phyloP scores from a whole-genome alignment of 2,888 invertebrate species.

The Tiliacea citrago region DNA sequence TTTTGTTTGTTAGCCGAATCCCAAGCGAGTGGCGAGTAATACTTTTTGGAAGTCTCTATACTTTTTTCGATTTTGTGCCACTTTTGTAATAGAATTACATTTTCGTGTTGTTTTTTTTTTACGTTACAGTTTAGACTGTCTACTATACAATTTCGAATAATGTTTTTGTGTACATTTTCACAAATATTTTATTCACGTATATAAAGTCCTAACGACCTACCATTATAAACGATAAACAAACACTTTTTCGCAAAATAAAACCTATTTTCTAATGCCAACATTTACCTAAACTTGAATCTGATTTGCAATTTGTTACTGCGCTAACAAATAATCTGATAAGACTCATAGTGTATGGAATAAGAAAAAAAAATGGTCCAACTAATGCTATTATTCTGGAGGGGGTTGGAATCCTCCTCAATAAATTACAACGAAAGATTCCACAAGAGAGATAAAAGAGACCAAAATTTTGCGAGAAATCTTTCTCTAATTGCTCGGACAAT shows the following conservation, averaged over 20 bases:
- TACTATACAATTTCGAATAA: neutral
- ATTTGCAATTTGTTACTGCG: constrained; percentile 18
- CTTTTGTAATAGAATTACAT: constrained; percentile 27
- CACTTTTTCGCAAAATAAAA: constrained; percentile 7
- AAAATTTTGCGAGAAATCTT: constrained; percentile 45
- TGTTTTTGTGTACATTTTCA: neutral
- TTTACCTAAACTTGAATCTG: constrained; percentile 18
- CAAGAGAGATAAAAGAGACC: constrained; percentile 49
- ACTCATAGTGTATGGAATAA: constrained; percentile 16
- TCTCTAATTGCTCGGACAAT: constrained; percentile 40
- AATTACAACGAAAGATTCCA: constrained; percentile 49
- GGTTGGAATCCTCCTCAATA: constrained; percentile 28
- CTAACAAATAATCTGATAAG: constrained; percentile 38
- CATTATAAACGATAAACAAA: neutral
- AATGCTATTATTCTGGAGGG: constrained; percentile 24
- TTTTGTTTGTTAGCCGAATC: constrained; percentile 38
- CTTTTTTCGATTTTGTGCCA: constrained; percentile 31
- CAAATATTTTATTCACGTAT: neutral
- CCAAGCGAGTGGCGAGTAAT: constrained; percentile 34
- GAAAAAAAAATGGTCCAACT: constrained; percentile 26
- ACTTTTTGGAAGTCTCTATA: constrained; percentile 19
- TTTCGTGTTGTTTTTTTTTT: constrained; percentile 13
- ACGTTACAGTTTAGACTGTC: neutral
- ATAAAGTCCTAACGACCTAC: neutral
- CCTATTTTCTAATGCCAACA: constrained; percentile 17